Percentiles rank a stretch among this genome's conserved stretches.
Conservation (phyloP, 2,797 vertebrate genomes). For the Arnoldichthys spilopterus region DNA sequence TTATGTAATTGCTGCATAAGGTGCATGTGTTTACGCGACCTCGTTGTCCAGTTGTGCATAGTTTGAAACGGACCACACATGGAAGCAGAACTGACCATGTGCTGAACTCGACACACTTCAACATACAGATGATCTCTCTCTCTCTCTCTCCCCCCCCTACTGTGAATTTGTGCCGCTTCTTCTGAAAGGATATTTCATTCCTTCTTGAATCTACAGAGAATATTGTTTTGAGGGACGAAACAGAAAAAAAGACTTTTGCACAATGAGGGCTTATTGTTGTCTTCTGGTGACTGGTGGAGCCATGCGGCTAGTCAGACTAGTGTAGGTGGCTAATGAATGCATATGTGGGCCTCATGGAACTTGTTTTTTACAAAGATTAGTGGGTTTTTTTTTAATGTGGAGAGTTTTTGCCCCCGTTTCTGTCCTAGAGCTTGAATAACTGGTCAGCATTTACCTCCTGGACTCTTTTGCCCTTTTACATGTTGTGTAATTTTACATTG, state of each 20-base stretch:
- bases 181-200: constrained; percentile 23
- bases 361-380: constrained; percentile 38
- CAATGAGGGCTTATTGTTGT: constrained; percentile 65
- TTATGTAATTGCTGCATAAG: not conserved
- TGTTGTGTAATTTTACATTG: constrained; percentile 40
- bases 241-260: constrained; percentile 30
- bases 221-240: constrained; percentile 54
- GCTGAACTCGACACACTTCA: not conserved
- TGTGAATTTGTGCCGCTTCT: not conserved
- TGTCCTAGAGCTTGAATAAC: constrained; percentile 39
- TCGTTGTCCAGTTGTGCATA: not conserved
- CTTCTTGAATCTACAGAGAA: constrained; percentile 52
- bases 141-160: not conserved
- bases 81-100: not conserved
- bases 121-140: not conserved
- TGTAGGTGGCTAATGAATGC: constrained; percentile 66
- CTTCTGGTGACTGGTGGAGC: constrained; percentile 23
- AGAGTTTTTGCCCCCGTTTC: constrained; percentile 51
- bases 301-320: constrained; percentile 56
- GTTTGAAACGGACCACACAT: not conserved
- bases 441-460: constrained; percentile 5
- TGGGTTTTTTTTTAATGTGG: constrained; percentile 32
- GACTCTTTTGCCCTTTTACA: constrained; percentile 41
- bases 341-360: constrained; percentile 52
- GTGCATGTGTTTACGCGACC: not conserved